Base-by-base conservation (phyloP, 2,888 invertebrate species). In the Pseudococcus jackbeardsleyi region DNA sequence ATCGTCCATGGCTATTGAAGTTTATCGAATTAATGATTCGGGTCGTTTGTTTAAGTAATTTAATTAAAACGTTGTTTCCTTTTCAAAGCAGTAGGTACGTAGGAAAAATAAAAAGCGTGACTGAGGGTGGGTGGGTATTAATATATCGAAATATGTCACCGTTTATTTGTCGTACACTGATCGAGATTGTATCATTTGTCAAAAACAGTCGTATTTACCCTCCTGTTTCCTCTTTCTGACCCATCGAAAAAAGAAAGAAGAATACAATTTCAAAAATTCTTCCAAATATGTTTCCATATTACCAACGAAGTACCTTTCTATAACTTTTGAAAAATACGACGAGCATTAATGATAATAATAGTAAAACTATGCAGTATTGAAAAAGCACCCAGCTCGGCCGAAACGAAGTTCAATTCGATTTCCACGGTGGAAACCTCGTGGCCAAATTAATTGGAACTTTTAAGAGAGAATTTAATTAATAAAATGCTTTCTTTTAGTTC, bases 361-460 rank as follows among this genome's bases (percentile, higher is more conserved):
- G 17, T 42, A 77, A 33, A 77, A 77, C 77, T 77, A 77, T 77
- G 33, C 77, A 42, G 39, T 77, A 2, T 54, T 54, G 5, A 54
- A 54, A 12, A 50, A 12, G 15, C 48, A 12, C 15, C 48, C 46
- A 46, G 8, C 5, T 8, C 46, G 8, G 12, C 46, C 50, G 9
- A 2, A 42, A 54, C 77, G 79, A 82, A 82, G 46, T 82, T 82
- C 42, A 82, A 82, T 82, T 46, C 79, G 46, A 17, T 72, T 72
- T 39, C 17, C 4, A 64, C 64, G 64, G n/a, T 15, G 19, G 4
- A 33, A 72, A 72, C 72, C 68, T 68, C 39, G 19, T 82, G 46
- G 12, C 79, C 22, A 42, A 82, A 82, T 82, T 82, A 82, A 82
- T 82, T 82, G 79, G 22, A 82, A 82, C 79, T 82, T 46, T 82